Percentiles rank a stretch among this genome's conserved stretches.
These are phyloP conservation scores for Brachionus paranguensis DNA, from an alignment of 1,140 invertebrate genomes.

Conservation along the genomic window DNA sequence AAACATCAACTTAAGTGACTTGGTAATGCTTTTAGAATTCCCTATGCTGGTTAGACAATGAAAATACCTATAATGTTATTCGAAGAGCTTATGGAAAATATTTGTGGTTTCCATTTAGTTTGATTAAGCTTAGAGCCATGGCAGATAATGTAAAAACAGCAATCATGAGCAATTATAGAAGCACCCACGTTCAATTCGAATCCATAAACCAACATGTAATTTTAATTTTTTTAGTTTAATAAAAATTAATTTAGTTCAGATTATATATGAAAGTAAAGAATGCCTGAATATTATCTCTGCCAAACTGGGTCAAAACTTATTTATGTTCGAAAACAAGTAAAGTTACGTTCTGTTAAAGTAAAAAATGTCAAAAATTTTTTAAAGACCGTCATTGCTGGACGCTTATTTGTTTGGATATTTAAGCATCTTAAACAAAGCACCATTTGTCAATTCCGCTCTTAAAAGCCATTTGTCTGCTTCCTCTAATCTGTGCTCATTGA, in stretches of 20 bases:
- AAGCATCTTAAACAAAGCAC: not conserved
- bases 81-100: conserved; percentile 20
- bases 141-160: not conserved
- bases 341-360: not conserved
- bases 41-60: conserved; percentile 19
- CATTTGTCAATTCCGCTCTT: not conserved
- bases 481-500: conserved; percentile 20
- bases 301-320: not conserved
- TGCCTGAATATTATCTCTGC: not conserved
- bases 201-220: conserved; percentile 16
- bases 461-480: not conserved
- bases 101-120: conserved; percentile 23
- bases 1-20: not conserved
- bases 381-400: not conserved
- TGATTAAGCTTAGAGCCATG: not conserved
- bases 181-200: not conserved
- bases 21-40: not conserved
- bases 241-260: not conserved
- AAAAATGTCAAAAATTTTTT: not conserved
- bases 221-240: not conserved
- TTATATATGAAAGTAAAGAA: conserved; percentile 17
- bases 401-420: conserved; percentile 37
- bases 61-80: conserved; percentile 15
- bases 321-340: conserved; percentile 32
- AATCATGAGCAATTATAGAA: not conserved